Evolutionary conservation across 92 coral and sea anemone genomes (phyloP).

Genomic region (Epizoanthus fatuus): DNA sequence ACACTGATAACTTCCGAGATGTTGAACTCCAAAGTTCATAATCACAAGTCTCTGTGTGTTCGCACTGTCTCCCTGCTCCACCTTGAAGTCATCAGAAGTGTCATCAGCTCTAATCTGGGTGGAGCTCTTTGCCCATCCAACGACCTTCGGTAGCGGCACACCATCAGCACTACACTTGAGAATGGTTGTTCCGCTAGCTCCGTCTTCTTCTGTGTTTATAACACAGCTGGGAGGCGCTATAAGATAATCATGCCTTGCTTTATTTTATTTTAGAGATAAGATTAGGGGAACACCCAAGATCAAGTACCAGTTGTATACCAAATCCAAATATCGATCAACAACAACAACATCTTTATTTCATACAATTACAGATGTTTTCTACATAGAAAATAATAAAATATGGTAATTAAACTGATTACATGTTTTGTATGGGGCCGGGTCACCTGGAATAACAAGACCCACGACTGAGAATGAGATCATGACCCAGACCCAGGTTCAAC

Average conservation of each 20-base stretch:
- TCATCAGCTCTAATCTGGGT: slow-evolving; percentile 2
- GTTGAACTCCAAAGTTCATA: slow-evolving; percentile 67
- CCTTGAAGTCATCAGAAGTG: slow-evolving; percentile 34
- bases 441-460: not conserved
- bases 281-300: not conserved
- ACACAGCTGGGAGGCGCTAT: slow-evolving; percentile 76
- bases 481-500: not conserved
- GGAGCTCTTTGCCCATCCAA: slow-evolving; percentile 70
- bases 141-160: slow-evolving; percentile 76
- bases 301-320: no score
- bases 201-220: slow-evolving; percentile 37
- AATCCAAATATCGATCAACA: no score
- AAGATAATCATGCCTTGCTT: not conserved
- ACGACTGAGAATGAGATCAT: not conserved
- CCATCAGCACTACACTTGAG: slow-evolving; percentile 79
- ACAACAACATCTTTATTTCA: no score
- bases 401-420: no score
- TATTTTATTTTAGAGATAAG: not conserved
- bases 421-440: no score
- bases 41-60: slow-evolving; percentile 64
- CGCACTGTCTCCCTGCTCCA: slow-evolving; percentile 37
- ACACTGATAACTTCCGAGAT: slow-evolving; percentile 82
- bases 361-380: no score
- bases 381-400: no score
- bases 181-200: slow-evolving; percentile 60